A percentile compares a stretch with the other conserved stretches of the same genome.
phyloP scores from a whole-genome alignment of 92 coral and sea anemone genomes.

The Isaurus tuberculatus region DNA sequence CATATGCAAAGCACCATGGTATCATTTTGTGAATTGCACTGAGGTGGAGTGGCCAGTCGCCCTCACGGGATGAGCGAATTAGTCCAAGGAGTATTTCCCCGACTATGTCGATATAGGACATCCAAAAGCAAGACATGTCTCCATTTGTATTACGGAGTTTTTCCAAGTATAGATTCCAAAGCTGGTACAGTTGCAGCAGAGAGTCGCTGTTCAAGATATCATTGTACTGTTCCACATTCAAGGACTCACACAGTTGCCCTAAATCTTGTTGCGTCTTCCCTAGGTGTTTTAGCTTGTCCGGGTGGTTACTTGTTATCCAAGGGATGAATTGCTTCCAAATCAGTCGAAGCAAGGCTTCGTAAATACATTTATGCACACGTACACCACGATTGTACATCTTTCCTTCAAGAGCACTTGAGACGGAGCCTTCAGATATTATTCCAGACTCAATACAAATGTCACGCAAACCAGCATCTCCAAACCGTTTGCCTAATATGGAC shows the following conservation, averaged over 20 bases:
- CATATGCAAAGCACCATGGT: no score
- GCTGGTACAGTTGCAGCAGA: slow-evolving; percentile 28
- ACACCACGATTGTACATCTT: slow-evolving; percentile 53
- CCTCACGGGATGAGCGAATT: slow-evolving; percentile 58
- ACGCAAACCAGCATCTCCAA: slow-evolving; percentile 53
- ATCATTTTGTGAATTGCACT: slow-evolving; percentile 60
- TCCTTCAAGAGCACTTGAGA: slow-evolving; percentile 38
- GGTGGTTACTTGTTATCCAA: slow-evolving; percentile 11
- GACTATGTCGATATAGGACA: slow-evolving; percentile 63
- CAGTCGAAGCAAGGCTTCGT: slow-evolving; percentile 46
- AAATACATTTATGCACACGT: slow-evolving; percentile 48
- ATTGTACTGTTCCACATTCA: slow-evolving; percentile 25
- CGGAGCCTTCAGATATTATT: slow-evolving; percentile 49
- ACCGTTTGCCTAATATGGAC: slow-evolving; percentile 59
- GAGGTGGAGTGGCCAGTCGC: slow-evolving; percentile 64
- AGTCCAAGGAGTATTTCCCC: slow-evolving; percentile 47
- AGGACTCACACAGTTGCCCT: slow-evolving; percentile 23
- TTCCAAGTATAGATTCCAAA: slow-evolving; percentile 50
- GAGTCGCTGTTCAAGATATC: slow-evolving; percentile 41
- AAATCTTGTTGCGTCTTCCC: slow-evolving; percentile 11
- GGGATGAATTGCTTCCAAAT: slow-evolving; percentile 44
- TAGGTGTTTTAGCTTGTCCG: slow-evolving; percentile 37
- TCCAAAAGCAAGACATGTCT: slow-evolving; percentile 53
- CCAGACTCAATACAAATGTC: slow-evolving; percentile 57
- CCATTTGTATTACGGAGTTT: slow-evolving; percentile 52